Conservation (phyloP, 2,888 invertebrate species). For the Chironomus riparius region DNA sequence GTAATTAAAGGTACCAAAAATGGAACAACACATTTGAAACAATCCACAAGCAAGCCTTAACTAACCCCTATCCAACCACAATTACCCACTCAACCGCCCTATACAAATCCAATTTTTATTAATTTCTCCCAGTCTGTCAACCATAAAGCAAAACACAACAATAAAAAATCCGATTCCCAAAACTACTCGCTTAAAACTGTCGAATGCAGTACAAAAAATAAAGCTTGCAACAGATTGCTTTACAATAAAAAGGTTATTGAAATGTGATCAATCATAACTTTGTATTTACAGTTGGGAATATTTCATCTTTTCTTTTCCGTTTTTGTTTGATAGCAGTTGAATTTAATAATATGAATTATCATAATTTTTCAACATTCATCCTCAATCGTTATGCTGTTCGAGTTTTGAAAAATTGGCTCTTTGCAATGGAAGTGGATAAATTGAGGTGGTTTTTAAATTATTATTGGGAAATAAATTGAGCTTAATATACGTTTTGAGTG, state of each 20-base stretch:
- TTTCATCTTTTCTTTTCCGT: neutral
- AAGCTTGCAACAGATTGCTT: slow-evolving; percentile 13
- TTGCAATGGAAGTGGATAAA: neutral
- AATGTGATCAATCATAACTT: slow-evolving; percentile 16
- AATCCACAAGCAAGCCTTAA: no score
- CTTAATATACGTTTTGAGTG: neutral
- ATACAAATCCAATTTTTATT: no score
- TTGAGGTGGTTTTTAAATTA: neutral
- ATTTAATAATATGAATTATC: neutral
- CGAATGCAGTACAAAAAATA: neutral
- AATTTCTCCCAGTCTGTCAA: no score
- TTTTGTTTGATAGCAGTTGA: neutral
- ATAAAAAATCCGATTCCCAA: no score
- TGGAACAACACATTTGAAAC: no score
- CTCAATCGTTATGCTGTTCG: neutral
- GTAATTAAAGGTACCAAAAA: no score
- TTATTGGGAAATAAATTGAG: neutral
- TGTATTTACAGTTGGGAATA: neutral
- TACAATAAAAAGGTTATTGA: slow-evolving; percentile 16
- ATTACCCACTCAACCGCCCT: no score
- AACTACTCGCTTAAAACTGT: neutral
- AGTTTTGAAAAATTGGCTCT: neutral
- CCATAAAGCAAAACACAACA: no score
- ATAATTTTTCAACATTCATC: slow-evolving; percentile 7
- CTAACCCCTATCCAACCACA: no score